phyloP scores from a whole-genome alignment of 1,140 invertebrate genomes.

The Bactericera cockerelli region DNA sequence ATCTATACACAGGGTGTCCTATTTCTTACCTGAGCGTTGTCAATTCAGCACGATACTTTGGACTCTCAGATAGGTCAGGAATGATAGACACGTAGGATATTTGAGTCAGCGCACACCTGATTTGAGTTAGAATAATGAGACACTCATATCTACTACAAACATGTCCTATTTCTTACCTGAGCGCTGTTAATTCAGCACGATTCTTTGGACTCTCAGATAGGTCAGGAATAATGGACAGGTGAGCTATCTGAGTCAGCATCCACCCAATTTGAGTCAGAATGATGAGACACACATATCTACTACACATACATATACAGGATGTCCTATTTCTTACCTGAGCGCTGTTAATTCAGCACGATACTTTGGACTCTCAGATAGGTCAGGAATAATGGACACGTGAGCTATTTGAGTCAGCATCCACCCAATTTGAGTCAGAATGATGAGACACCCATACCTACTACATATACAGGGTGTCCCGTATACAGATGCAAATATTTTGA shows the following conservation, averaged over 20 bases:
- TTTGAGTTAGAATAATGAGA: conserved; percentile 73
- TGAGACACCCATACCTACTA: conserved; percentile 57
- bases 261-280: conserved; percentile 78
- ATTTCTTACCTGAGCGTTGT: conserved; percentile 57
- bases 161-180: conserved; percentile 12
- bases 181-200: conserved; percentile 38
- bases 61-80: conserved; percentile 50
- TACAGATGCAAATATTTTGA: too few relatives aligned
- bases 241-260: conserved; percentile 79
- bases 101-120: conserved; percentile 79
- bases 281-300: conserved; percentile 57
- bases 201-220: conserved; percentile 47
- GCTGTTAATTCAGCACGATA: conserved; percentile 59
- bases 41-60: conserved; percentile 52
- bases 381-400: conserved; percentile 75
- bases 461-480: too few relatives aligned
- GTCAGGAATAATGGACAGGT: conserved; percentile 73
- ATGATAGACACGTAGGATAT: conserved; percentile 83
- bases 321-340: conserved; percentile 69
- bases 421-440: conserved; percentile 73
- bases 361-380: conserved; percentile 45
- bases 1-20: too few relatives aligned
- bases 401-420: conserved; percentile 85
- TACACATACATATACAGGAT: too few relatives aligned
- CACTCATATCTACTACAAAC: conserved; percentile 17